Conservation (phyloP, 1,140 invertebrate genomes). For the Drosophila littoralis region DNA sequence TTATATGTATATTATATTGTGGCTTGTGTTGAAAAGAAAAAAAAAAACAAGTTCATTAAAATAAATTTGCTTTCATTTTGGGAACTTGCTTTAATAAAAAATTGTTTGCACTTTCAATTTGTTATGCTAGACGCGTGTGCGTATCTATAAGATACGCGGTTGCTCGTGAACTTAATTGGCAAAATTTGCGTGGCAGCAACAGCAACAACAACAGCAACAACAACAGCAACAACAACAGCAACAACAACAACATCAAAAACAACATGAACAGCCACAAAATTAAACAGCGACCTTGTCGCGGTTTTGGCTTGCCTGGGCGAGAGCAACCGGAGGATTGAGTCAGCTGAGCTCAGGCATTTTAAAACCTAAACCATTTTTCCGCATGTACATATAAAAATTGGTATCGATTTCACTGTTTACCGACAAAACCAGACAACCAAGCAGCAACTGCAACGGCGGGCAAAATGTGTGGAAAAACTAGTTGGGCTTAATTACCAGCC, state of each 20-base stretch:
- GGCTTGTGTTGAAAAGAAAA: constrained; percentile 33
- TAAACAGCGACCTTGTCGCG: constrained; percentile 62
- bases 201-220: constrained; percentile 10
- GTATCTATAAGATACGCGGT: constrained; percentile 32
- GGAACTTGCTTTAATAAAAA: constrained; percentile 14
- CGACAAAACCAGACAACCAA: constrained; percentile 12
- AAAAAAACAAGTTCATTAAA: constrained; percentile 50
- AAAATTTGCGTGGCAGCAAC: constrained; percentile 30
- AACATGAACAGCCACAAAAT: constrained; percentile 36
- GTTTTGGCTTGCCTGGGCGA: constrained; percentile 29
- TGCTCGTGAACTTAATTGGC: constrained; percentile 62
- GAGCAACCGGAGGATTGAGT: constrained; percentile 27
- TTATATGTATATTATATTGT: not conserved
- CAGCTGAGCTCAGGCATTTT: constrained; percentile 21
- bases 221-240: too few relatives aligned
- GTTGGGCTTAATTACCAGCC: constrained; percentile 61
- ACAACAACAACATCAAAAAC: constrained; percentile 15
- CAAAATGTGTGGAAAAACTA: constrained; percentile 49
- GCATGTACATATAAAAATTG: constrained; percentile 47
- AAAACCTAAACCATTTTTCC: constrained; percentile 69
- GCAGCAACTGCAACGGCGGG: constrained; percentile 5
- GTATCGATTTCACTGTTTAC: constrained; percentile 74
- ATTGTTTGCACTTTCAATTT: constrained; percentile 48
- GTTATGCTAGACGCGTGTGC: not conserved
- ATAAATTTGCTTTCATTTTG: constrained; percentile 60